Conservation (phyloP, 1,140 invertebrate species). For the Cecropterus lyciades region DNA sequence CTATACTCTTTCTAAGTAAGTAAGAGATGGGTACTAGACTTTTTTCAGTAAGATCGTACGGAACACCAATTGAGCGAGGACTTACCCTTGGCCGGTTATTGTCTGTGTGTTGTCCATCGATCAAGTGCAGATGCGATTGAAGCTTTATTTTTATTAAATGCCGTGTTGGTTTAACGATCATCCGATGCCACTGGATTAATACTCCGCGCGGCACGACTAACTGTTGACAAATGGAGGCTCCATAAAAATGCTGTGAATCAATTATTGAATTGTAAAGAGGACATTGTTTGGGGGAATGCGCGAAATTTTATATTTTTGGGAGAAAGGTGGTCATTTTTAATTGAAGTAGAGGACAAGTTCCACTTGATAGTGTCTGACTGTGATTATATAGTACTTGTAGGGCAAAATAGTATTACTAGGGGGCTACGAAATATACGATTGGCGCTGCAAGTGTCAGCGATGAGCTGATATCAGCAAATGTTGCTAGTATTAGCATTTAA, state of each 20-base stretch:
- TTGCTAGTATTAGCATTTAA: no score
- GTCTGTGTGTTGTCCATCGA: conserved; percentile 8
- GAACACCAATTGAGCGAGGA: neutral
- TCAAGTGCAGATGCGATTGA: conserved; percentile 27
- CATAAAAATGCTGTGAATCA: conserved; percentile 25
- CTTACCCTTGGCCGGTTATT: conserved; percentile 14
- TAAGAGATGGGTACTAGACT: no score
- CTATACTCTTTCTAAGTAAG: no score
- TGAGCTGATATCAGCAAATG: no score
- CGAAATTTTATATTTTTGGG: no score
- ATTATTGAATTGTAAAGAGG: neutral
- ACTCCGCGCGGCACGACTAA: conserved; percentile 8
- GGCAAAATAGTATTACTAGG: no score
- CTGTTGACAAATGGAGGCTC: conserved; percentile 20
- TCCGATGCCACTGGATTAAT: conserved; percentile 24
- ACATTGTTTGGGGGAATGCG: neutral
- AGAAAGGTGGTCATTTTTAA: no score
- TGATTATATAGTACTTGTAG: no score
- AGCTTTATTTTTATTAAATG: conserved; percentile 32
- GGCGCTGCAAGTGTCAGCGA: no score
- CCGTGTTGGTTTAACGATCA: conserved; percentile 28
- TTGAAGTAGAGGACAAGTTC: no score
- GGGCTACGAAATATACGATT: no score
- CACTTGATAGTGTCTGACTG: no score
- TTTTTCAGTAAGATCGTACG: neutral